phyloP scores from a whole-genome alignment of 2,888 invertebrate species.

The Leptinotarsa peninsularis region DNA sequence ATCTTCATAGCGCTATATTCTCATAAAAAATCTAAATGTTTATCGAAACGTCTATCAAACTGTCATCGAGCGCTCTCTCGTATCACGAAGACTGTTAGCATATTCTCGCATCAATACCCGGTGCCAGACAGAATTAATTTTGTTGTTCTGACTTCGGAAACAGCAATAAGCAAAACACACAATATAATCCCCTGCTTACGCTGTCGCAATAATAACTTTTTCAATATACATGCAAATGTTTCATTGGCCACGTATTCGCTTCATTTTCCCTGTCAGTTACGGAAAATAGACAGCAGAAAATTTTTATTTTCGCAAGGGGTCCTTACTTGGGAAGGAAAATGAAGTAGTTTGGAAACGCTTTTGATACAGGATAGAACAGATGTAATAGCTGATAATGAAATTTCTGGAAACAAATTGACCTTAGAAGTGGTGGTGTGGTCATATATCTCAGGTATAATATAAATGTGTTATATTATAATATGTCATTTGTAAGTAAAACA shows the following conservation, averaged over 20 bases:
- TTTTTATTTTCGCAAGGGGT: not conserved
- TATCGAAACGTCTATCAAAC: not conserved
- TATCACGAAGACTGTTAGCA: not conserved
- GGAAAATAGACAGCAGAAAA: not conserved
- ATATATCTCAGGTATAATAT: no score
- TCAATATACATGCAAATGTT: slow-evolving; percentile 38
- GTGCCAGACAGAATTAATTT: slow-evolving; percentile 8
- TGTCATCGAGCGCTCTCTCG: not conserved
- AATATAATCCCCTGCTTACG: slow-evolving; percentile 29
- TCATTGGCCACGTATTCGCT: not conserved
- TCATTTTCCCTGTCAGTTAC: not conserved
- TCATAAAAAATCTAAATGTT: not conserved
- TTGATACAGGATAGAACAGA: no score
- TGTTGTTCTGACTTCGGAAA: not conserved
- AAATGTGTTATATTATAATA: no score
- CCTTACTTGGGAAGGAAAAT: not conserved
- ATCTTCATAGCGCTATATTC: not conserved
- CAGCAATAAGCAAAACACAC: slow-evolving; percentile 17
- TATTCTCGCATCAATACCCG: slow-evolving; percentile 1
- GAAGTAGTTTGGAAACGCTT: not conserved
- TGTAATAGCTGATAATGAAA: no score
- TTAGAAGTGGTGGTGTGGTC: no score
- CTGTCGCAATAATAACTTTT: slow-evolving; percentile 28
- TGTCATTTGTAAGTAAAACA: no score
- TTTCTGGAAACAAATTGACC: no score